Base-by-base conservation (phyloP, 2,797 vertebrate species). In the Sebastolobus altivelis region DNA sequence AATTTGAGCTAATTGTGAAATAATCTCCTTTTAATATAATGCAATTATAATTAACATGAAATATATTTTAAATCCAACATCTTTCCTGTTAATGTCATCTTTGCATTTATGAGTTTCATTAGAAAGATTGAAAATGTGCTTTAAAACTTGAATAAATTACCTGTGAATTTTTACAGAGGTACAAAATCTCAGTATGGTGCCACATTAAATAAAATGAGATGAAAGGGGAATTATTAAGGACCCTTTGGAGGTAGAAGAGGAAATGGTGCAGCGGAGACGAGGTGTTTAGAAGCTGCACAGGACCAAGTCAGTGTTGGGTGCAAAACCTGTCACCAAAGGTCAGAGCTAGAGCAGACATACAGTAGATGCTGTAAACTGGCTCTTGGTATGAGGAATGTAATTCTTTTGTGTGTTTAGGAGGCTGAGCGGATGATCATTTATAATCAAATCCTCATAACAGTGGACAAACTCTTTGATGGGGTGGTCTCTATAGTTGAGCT, bases 1-100 rank as follows among this genome's bases (percentile, higher is more conserved):
- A 71, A 52, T 65, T 65, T 73, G 4, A 68, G 10, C 8, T 68
- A 29, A 77, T 35, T 37, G 12, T 55, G 14, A 58, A 79, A 83
- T 65, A 74, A 62, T 49, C 12, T 33, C 13, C 1, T 52, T 63
- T 33, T 40, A 62, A 59, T 27, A n/a, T 22, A 37, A 37, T 73
- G 2, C 6, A 70, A 80, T 74, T 54, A 22, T 56, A 75, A 58
- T 62, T 52, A 68, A 54, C 11, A 37, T 68, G 14, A 61, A 58
- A 37, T 46, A 40, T 31, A 20, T 40, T 43, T 25, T 38, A 65
- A 31, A 49, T 62, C 2, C 40, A 38, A 62, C 18, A 6, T 58
- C 10, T 66, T 56, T 66, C 12, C n/a, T 40, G 22, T 49, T 49
- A 62, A 55, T 63, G 8, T 67, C 2, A 49, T 60, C 14, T 52